phyloP scores from a whole-genome alignment of 2,888 invertebrate species.

The Catocala nupta region DNA sequence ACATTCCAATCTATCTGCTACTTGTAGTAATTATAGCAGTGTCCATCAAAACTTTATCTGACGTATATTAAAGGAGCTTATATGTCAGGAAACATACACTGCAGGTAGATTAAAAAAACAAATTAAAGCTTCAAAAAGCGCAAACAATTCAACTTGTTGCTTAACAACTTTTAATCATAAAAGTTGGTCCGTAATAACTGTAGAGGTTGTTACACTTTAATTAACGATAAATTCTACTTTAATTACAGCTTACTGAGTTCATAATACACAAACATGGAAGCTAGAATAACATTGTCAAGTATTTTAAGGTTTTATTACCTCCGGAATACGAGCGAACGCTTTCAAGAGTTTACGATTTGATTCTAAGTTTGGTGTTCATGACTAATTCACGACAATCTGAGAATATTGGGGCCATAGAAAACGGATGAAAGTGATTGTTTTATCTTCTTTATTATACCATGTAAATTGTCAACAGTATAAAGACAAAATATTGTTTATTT shows the following conservation, averaged over 20 bases:
- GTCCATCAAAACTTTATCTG: too few relatives aligned
- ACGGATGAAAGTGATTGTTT: not conserved
- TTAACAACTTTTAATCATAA: conserved; percentile 8
- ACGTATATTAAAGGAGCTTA: too few relatives aligned
- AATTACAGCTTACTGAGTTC: not conserved
- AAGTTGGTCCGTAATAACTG: conserved; percentile 1
- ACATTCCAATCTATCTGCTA: too few relatives aligned
- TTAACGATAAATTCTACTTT: not conserved
- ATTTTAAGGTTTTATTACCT: conserved; percentile 26
- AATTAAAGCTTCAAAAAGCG: not conserved
- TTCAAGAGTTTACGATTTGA: not conserved
- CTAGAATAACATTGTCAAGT: conserved; percentile 24
- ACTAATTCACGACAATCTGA: too few relatives aligned
- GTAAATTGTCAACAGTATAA: not conserved
- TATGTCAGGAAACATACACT: not conserved
- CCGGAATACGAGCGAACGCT: not conserved
- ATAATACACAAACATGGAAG: conserved; percentile 8
- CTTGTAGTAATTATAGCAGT: too few relatives aligned
- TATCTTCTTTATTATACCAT: not conserved
- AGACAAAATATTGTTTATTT: conserved; percentile 1
- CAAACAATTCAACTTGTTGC: conserved; percentile 2
- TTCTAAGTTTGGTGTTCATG: not conserved
- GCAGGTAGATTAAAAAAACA: not conserved
- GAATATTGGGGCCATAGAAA: too few relatives aligned
- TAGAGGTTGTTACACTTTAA: not conserved